Percentiles rank a stretch among this genome's conserved stretches.
Conservation (phyloP, 2,113 vertebrate genomes). For the Connochaetes taurinus region DNA sequence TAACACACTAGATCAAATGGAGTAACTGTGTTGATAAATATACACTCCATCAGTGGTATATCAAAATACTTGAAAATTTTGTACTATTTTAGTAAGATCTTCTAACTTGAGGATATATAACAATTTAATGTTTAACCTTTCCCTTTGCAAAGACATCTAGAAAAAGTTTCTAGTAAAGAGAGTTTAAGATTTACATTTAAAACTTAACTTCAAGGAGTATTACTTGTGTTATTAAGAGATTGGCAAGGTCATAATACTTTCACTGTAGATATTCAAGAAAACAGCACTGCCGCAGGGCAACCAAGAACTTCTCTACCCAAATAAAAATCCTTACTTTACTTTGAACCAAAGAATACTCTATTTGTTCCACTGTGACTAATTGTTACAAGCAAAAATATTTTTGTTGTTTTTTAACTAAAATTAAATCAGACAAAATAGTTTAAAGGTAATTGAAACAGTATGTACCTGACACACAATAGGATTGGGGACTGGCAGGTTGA, state of each 20-base stretch:
- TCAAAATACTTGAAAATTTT: neutral
- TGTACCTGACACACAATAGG: rapidly evolving
- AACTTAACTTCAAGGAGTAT: neutral
- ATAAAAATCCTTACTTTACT: neutral
- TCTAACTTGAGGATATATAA: neutral
- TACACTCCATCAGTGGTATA: neutral
- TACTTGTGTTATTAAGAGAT: neutral
- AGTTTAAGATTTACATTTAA: neutral
- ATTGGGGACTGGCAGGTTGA: rapidly evolving
- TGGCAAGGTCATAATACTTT: neutral
- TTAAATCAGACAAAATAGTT: neutral
- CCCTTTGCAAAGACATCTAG: neutral
- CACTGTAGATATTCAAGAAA: neutral
- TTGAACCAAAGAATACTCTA: neutral
- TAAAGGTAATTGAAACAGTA: neutral
- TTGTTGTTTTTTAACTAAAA: neutral
- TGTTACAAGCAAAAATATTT: neutral
- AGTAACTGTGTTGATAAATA: neutral
- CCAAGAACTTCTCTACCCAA: neutral
- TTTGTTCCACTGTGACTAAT: too few relatives aligned
- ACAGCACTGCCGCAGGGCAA: rapidly evolving
- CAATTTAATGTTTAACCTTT: neutral
- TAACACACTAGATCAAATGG: neutral
- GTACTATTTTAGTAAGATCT: neutral
- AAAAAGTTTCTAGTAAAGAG: neutral